phyloP scores from a whole-genome alignment of 2,797 vertebrate species.

The Galago senegalensis region DNA sequence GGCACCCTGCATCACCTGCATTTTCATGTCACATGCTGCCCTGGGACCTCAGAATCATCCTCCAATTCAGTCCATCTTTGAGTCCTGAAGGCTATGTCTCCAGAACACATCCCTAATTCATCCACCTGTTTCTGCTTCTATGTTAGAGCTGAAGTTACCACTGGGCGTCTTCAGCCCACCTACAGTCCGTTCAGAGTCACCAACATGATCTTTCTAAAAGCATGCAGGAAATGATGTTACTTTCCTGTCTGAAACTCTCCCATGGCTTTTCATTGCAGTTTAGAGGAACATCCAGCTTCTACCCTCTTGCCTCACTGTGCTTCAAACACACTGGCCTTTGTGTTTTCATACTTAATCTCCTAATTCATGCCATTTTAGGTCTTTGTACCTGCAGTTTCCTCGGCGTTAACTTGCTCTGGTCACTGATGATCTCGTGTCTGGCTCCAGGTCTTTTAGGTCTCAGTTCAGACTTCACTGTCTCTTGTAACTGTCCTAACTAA shows the following conservation, averaged over 20 bases:
- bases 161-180: neutral
- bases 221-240: neutral
- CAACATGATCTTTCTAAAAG: neutral
- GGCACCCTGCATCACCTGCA: neutral
- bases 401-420: neutral
- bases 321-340: neutral
- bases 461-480: neutral
- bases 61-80: neutral
- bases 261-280: neutral
- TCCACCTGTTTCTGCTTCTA: neutral
- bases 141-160: neutral
- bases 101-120: neutral
- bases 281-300: neutral
- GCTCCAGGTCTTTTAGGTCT: neutral
- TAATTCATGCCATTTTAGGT: neutral
- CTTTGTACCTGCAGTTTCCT: neutral
- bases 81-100: neutral
- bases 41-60: neutral
- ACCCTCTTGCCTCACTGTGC: neutral
- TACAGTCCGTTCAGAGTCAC: neutral
- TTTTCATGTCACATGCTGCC: neutral
- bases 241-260: neutral
- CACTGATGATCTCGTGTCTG: neutral
- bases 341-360: neutral
- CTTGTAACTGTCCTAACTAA: neutral